Base-by-base conservation (phyloP, 23 tunicate genomes). In the Pegea sp. region DNA sequence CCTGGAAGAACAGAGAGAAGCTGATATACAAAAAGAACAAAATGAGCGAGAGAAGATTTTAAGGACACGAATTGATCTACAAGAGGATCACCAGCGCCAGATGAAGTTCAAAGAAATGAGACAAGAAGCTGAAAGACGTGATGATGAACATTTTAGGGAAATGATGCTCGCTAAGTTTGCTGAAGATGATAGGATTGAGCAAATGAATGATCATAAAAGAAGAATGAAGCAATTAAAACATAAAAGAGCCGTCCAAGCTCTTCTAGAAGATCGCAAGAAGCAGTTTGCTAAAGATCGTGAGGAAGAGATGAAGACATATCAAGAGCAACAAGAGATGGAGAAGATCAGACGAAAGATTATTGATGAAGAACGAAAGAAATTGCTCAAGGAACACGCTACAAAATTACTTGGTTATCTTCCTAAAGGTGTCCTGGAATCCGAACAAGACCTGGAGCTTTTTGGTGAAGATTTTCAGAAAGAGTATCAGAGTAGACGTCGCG, bases 131-230 rank as follows among this genome's bases (percentile, higher is more conserved):
- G 81, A 76, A 28, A 42, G 49, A 52, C 48, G 57, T 22, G 98
- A 89, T 49, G 98, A 89, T 52, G 98, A 77, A 20, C 90, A 77
- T 27, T 89, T 76, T 57, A 60, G 98, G 44, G 50, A 58, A 53
- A 90, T 77, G 62, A 89, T 89, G 98, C 61, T 89, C 32, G 98
- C 75, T 38, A 89, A 89, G 44, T 89, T 89, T 62, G 98, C 98
- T 24, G 91, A 89, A 43, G 98, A 89, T 57, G 98, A 89, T 62
- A 76, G 90, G 2, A 71, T 89, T 23, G 98, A 89, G 57, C 98
- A 89, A 46, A 89, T 89, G 90, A 89, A 89, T 38, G 81, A 75
- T 22, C 90, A 89, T 59, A 89, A 89, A 52, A 66, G 98, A 20
- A 64, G 98, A 49, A 89, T 89, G 98, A 77, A 76, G 49, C 98